Conservation (phyloP, 2,113 vertebrate genomes). For the Anseranas semipalmata region DNA sequence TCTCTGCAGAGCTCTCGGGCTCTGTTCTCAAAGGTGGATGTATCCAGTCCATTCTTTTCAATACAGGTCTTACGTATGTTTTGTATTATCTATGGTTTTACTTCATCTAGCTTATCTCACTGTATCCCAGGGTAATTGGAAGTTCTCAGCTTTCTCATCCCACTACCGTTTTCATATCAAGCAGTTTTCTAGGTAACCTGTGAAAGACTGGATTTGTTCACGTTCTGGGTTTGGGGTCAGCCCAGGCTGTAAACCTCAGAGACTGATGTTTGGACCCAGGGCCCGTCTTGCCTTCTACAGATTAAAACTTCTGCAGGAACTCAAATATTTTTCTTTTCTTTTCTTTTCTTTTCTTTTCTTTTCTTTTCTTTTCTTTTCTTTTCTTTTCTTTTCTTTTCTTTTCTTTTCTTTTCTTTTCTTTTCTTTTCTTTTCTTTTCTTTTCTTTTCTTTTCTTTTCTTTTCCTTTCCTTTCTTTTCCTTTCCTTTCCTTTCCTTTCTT, state of each 20-base stretch:
- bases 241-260: neutral
- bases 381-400: too few relatives aligned
- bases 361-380: too few relatives aligned
- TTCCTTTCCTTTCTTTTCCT: too few relatives aligned
- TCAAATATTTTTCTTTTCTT: neutral
- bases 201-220: neutral
- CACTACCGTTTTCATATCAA: neutral
- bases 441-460: neutral
- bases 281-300: neutral
- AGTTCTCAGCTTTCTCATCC: neutral
- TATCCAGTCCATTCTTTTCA: neutral
- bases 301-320: neutral
- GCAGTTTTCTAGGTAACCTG: neutral
- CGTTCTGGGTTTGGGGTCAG: neutral
- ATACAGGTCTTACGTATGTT: neutral
- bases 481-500: too few relatives aligned
- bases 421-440: neutral
- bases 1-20: neutral
- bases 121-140: neutral
- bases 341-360: too few relatives aligned
- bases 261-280: neutral
- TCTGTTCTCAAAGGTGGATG: neutral
- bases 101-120: neutral
- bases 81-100: neutral
- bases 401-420: too few relatives aligned